These are phyloP conservation scores for Coelopa frigida DNA, from an alignment of 1,140 invertebrate species.

Conservation along the genomic window DNA sequence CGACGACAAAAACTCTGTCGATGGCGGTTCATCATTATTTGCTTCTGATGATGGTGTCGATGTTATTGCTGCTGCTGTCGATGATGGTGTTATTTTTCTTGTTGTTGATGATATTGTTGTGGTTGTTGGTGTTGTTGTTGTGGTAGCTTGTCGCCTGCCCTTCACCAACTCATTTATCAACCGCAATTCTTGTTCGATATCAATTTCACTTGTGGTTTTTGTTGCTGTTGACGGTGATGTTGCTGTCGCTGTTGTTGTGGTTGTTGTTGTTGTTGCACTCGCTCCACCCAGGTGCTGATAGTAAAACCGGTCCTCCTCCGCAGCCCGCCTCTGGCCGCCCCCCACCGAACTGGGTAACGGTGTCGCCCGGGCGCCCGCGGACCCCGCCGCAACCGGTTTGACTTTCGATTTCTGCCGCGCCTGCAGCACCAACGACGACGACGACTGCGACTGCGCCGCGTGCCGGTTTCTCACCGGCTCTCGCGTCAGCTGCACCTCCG, in stretches of 20 bases:
- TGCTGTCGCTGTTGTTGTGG: background rate
- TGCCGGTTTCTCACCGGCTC: too few species aligned
- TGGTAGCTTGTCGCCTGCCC: slow-evolving; percentile 12
- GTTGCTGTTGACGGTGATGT: slow-evolving; percentile 12
- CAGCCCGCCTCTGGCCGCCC: background rate
- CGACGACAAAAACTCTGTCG: too few species aligned
- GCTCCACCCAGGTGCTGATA: slow-evolving; percentile 24
- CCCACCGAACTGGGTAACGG: slow-evolving; percentile 6
- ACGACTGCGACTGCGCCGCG: too few species aligned
- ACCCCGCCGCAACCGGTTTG: slow-evolving; percentile 27
- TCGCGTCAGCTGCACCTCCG: too few species aligned
- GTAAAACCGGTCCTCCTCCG: slow-evolving; percentile 36
- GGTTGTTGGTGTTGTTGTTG: slow-evolving; percentile 18
- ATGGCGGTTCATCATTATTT: too few species aligned
- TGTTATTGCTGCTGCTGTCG: background rate
- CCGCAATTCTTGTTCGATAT: slow-evolving; percentile 33
- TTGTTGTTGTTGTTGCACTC: slow-evolving; percentile 16
- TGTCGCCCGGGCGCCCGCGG: slow-evolving; percentile 4
- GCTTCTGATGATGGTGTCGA: background rate
- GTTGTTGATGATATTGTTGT: background rate
- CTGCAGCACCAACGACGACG: slow-evolving; percentile 15
- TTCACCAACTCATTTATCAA: slow-evolving; percentile 41
- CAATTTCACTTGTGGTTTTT: slow-evolving; percentile 24
- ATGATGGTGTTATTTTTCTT: background rate
- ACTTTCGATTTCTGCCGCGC: slow-evolving; percentile 42